Evolutionary conservation across 2,888 invertebrate genomes (phyloP), one percentile per base, ranked within the genome.

Genomic region (Embidobia sp.): DNA sequence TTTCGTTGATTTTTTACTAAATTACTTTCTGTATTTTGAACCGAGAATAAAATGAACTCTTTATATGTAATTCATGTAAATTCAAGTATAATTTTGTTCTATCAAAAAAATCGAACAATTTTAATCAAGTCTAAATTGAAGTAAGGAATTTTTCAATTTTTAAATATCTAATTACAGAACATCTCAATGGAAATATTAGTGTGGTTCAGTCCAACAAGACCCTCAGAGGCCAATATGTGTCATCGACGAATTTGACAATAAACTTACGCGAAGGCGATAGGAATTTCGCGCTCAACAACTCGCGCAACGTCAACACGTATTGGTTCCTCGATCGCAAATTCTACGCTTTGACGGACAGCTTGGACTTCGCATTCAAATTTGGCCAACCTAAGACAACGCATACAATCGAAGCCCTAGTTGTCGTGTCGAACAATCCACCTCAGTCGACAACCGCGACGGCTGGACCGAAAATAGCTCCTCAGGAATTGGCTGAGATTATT

Each of bases 261-360:
- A 85, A 89, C 33, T 84, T 96, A 8, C 91, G 91, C 1, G 87
- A 91, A 16, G 91, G 92, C 11, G 96, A 96, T 87, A 83, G 90
- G 27, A 88, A 91, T 51, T 95, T 91, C 86, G 86, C 96, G 16
- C 85, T 85, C 11, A 87, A 85, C 18, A 90, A 91, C 61, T 92
- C 93, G 1, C 92, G 92, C 2, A 90, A 87, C 5, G 90, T 94
- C 8, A 87, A 92, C 18, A 94, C 94, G 0, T 94, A 93, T 87
- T 96, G 96, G 96, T 96, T 95, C 84, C 91, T 95, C 73, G 94
- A 96, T 87, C 96, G 96, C 84, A 89, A 91, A 53, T 94, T 93
- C 83, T 91, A 93, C 53, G 95, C 94, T 29, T 90, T 92, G 76
- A 93, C 93, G 0, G 90, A 91, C 55, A 92, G 93, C 83, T 92